These are phyloP conservation scores for Drosophila tani DNA, from an alignment of 1,140 invertebrate genomes.

Conservation along the genomic window DNA sequence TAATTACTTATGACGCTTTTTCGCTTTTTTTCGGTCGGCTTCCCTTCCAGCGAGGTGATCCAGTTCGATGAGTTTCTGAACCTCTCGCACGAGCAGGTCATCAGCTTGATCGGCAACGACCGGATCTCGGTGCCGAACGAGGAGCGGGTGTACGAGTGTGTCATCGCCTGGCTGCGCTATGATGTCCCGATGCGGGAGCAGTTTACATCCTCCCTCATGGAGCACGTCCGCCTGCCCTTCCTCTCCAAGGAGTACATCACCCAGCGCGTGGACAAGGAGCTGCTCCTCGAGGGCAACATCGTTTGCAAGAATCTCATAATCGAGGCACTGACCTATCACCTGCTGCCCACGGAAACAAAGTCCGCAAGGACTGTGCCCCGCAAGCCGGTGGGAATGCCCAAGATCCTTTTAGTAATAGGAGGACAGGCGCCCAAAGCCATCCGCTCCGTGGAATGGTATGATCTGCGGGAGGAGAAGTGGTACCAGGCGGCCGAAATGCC, in stretches of 20 bases:
- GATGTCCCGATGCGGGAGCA: constrained; percentile 89
- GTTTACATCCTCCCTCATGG: constrained; percentile 93
- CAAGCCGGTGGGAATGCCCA: constrained; percentile 94
- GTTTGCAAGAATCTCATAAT: constrained; percentile 97
- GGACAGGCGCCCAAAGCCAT: constrained; percentile 98
- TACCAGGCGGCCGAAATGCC: constrained; percentile 95
- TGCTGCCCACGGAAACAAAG: constrained; percentile 95
- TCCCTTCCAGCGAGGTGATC: constrained; percentile 92
- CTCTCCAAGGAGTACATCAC: constrained; percentile 94
- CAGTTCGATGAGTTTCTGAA: constrained; percentile 97
- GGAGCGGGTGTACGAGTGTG: constrained; percentile 96
- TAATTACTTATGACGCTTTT: constrained; percentile 24
- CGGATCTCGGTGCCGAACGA: constrained; percentile 94
- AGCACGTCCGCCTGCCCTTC: constrained; percentile 96
- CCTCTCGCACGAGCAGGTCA: constrained; percentile 92
- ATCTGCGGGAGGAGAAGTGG: constrained; percentile 93
- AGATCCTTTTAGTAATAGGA: constrained; percentile 95
- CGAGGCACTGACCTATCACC: constrained; percentile 97
- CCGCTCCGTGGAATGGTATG: constrained; percentile 95
- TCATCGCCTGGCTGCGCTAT: constrained; percentile 94
- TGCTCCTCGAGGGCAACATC: constrained; percentile 93
- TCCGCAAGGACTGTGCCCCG: constrained; percentile 93
- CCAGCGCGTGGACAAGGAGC: constrained; percentile 95
- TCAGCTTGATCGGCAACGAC: constrained; percentile 95
- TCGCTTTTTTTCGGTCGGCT: constrained; percentile 1